Evolutionary conservation across 92 coral and sea anemone genomes (phyloP).

Genomic region (Bergia puertoricense): DNA sequence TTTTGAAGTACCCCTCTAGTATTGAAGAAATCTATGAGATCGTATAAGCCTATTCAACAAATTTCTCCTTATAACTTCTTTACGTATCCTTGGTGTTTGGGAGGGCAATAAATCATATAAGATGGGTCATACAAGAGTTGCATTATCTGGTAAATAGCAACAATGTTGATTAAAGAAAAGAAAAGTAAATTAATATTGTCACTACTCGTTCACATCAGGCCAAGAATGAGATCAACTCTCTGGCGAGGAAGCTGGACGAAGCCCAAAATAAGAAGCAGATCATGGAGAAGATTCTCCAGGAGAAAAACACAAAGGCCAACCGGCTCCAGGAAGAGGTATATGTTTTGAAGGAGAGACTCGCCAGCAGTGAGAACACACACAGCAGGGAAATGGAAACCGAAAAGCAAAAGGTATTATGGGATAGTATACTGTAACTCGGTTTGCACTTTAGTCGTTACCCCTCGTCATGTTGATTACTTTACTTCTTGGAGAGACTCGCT

Average conservation of each 20-base stretch:
- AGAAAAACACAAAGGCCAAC: conserved; percentile 78
- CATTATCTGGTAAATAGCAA: not conserved
- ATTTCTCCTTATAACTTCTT: not conserved
- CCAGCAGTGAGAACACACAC: conserved; percentile 68
- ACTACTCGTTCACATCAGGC: conserved; percentile 52
- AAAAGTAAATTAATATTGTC: not conserved
- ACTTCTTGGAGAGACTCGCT: not conserved
- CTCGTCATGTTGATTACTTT: not conserved
- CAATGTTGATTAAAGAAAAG: not conserved
- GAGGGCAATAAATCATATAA: not conserved
- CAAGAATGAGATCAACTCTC: conserved; percentile 70
- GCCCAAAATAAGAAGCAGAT: conserved; percentile 69
- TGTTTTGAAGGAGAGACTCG: conserved; percentile 76
- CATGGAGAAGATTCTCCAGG: conserved; percentile 81
- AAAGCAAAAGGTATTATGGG: conserved; percentile 77
- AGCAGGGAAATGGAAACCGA: conserved; percentile 86
- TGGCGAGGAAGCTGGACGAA: conserved; percentile 86
- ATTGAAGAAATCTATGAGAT: not conserved
- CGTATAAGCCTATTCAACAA: not conserved
- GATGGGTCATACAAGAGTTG: not conserved
- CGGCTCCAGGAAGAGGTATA: conserved; percentile 83
- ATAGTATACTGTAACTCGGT: not conserved
- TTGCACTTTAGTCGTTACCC: too few species aligned
- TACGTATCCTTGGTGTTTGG: not conserved
- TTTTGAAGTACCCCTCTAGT: not conserved